phyloP scores from a whole-genome alignment of 2,797 vertebrate genomes.

The Ibycter americanus region DNA sequence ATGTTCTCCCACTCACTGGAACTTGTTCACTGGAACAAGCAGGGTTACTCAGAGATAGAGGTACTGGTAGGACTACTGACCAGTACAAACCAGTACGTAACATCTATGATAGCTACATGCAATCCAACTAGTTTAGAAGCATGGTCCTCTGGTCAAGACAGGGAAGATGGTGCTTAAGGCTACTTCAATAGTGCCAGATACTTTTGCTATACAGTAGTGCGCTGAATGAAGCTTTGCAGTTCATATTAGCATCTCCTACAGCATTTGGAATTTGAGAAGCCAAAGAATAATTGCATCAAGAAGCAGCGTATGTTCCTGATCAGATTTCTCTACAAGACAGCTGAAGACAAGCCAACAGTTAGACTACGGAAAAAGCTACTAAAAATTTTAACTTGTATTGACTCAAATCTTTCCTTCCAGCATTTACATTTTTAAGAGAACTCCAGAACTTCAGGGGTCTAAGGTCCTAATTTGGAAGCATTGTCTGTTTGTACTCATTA shows the following conservation, averaged over 20 bases:
- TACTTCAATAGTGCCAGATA: background rate
- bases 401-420: background rate
- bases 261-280: background rate
- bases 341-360: background rate
- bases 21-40: background rate
- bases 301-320: background rate
- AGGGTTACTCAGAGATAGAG: background rate
- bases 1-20: background rate
- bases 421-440: background rate
- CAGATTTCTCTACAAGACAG: background rate
- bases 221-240: background rate
- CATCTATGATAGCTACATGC: rapidly evolving
- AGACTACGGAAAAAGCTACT: background rate
- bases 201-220: background rate
- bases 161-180: background rate
- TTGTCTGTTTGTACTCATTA: background rate
- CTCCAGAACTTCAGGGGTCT: background rate
- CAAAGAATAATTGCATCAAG: background rate
- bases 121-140: background rate
- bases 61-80: background rate
- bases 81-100: background rate
- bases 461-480: background rate
- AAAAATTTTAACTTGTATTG: background rate
- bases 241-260: background rate
- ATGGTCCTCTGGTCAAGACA: background rate